Evolutionary conservation across 1,140 invertebrate genomes (phyloP).

Genomic region (Bactericera cockerelli): DNA sequence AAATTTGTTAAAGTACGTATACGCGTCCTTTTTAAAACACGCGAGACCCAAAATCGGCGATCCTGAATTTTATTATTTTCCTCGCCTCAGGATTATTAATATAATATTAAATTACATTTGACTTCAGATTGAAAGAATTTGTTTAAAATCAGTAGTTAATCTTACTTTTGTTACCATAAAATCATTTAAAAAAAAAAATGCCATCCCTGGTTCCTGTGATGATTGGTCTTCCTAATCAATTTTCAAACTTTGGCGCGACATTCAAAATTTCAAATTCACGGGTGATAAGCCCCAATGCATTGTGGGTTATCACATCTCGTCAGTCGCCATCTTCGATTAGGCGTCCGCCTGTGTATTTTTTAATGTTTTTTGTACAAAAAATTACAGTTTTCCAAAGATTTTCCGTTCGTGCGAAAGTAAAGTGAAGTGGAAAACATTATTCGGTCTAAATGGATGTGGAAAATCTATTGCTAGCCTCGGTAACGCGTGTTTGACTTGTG

Average conservation of each 20-base stretch:
- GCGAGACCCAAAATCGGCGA: too few relatives aligned
- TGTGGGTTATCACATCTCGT: not conserved
- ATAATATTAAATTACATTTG: too few relatives aligned
- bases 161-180: too few relatives aligned
- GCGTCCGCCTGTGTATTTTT: conserved; percentile 1
- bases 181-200: too few relatives aligned
- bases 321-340: conserved; percentile 9
- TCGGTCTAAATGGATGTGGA: not conserved
- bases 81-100: too few relatives aligned
- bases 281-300: conserved; percentile 5
- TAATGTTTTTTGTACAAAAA: conserved; percentile 5
- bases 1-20: too few relatives aligned
- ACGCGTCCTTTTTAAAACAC: too few relatives aligned
- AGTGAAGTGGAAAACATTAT: not conserved
- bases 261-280: conserved; percentile 8
- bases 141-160: too few relatives aligned
- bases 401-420: not conserved
- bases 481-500: not conserved
- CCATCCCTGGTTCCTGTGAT: too few relatives aligned
- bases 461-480: not conserved
- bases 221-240: not conserved
- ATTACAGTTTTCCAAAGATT: not conserved
- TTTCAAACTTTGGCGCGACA: not conserved
- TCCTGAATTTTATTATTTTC: too few relatives aligned
- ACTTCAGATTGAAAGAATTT: too few relatives aligned